Conservation (phyloP, 2,113 vertebrate species). For the Saimiri boliviensis region DNA sequence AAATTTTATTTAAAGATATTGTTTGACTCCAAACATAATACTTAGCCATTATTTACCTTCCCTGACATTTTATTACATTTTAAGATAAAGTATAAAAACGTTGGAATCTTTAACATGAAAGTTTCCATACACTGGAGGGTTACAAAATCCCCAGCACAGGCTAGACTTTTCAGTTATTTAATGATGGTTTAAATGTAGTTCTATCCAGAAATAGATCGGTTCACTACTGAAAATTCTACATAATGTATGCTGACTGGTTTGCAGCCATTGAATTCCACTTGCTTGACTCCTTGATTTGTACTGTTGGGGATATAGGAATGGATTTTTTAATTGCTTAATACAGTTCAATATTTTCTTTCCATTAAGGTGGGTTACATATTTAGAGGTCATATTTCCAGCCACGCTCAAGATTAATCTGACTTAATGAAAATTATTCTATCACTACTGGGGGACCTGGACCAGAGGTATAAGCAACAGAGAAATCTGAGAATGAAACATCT, state of each 20-base stretch:
- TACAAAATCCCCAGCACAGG: background rate
- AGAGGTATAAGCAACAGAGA: background rate
- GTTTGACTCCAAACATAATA: background rate
- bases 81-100: background rate
- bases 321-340: constrained; percentile 9
- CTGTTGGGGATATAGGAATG: background rate
- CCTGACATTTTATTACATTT: background rate
- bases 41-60: background rate
- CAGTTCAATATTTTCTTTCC: background rate
- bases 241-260: background rate
- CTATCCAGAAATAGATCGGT: background rate
- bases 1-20: background rate
- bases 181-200: background rate
- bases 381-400: background rate
- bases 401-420: constrained; percentile 10
- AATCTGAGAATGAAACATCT: background rate
- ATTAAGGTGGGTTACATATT: background rate
- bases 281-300: background rate
- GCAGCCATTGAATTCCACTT: background rate
- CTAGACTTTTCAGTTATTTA: background rate
- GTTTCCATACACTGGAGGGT: background rate
- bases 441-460: background rate
- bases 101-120: background rate
- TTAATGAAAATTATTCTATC: constrained; percentile 22
- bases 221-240: background rate